Base-by-base conservation (phyloP, 1,140 invertebrate genomes). In the Gonatopus flavifemur region DNA sequence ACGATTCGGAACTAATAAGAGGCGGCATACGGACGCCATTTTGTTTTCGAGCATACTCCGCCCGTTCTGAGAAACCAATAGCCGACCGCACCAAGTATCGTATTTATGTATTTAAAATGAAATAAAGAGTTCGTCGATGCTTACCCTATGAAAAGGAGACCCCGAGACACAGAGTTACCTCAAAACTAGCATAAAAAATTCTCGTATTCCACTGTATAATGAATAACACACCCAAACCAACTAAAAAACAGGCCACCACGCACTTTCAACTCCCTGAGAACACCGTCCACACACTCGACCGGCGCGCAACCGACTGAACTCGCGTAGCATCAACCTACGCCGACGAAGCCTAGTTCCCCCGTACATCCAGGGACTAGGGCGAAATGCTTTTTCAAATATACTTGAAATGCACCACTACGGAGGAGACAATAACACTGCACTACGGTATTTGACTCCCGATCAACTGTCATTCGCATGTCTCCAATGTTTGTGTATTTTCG, bases 301-400 rank as follows among this genome's bases (percentile, higher is more conserved):
- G 70, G 74, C 70, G 73, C 67, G 71, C 72, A 67, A 78, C 72
- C 69, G 62, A 67, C 52, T 58, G 52, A 59, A 53, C 59, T 36
- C 49, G 42, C 47, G 42, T 51, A 43, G 50, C 60, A 58, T 52
- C 49, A 33, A 37, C 57, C 57, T 64, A 59, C 65, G 68, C 66
- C 55, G 49, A 21, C 38, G 54, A 2, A 41, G 62, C 47, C 50
- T 64, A 67, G 64, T 66, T 42, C 62, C 58, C 35, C 7, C 22
- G 44, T 28, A n/a, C n/a, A n/a, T n/a, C n/a, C n/a, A n/a, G n/a
- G n/a, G n/a, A n/a, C n/a, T n/a, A n/a, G n/a, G n/a, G n/a, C n/a
- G n/a, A n/a, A n/a, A n/a, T n/a, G n/a, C n/a, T n/a, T n/a, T n/a
- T n/a, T n/a, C n/a, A n/a, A n/a, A n/a, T n/a, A n/a, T n/a, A n/a